A percentile compares a stretch with the other conserved stretches of the same genome.
Evolutionary conservation across 2,797 vertebrate species (phyloP).

Genomic region (Darevskia mixta): DNA sequence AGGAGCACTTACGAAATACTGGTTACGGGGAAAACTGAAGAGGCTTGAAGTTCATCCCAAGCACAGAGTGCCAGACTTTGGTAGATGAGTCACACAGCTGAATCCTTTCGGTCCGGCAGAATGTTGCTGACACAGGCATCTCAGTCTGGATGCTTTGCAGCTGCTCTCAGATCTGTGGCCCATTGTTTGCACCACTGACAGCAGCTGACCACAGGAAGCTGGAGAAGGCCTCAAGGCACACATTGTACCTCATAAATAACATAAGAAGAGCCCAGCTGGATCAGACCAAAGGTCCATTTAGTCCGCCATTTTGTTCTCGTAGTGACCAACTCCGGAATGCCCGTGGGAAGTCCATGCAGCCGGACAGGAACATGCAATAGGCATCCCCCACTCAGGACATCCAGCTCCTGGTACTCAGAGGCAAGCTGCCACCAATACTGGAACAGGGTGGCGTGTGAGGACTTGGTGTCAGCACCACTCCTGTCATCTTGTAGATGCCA

Average conservation of each 20-base stretch:
- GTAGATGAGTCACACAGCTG: constrained; percentile 1
- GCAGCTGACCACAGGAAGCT: neutral
- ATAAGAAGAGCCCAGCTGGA: neutral
- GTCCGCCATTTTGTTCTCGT: too few relatives aligned
- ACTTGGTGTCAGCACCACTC: neutral
- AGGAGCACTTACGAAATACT: constrained; percentile 13
- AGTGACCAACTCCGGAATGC: too few relatives aligned
- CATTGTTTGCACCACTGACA: neutral
- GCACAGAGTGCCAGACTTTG: neutral
- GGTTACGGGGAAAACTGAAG: neutral
- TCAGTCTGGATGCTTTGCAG: neutral
- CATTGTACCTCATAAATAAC: neutral
- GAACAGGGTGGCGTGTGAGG: too few relatives aligned
- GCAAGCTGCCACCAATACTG: too few relatives aligned
- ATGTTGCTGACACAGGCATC: neutral
- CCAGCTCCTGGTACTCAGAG: too few relatives aligned
- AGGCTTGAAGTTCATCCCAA: constrained; percentile 18
- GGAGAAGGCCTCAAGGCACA: neutral
- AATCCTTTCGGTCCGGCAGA: neutral
- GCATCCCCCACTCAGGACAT: too few relatives aligned
- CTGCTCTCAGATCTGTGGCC: neutral
- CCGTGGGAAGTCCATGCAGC: too few relatives aligned
- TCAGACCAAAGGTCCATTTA: neutral
- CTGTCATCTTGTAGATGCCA: neutral
- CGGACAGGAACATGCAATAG: too few relatives aligned